A percentile compares a stretch with the other conserved stretches of the same genome.
Conservation (phyloP, 2,888 invertebrate genomes). For the Emesis russula region DNA sequence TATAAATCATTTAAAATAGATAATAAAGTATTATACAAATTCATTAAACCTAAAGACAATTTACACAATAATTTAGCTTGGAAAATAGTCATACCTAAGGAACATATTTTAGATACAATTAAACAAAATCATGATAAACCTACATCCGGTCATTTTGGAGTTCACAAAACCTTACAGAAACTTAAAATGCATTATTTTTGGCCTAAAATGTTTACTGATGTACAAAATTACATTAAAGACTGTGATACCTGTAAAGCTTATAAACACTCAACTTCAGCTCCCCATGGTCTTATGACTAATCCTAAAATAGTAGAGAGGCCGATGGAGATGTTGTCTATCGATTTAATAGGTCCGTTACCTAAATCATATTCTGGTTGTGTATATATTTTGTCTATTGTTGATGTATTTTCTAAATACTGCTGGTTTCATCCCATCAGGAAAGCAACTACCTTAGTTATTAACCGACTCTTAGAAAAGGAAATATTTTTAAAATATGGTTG, state of each 20-base stretch:
- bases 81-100: constrained; percentile 71
- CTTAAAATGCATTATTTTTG: constrained; percentile 41
- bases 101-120: constrained; percentile 38
- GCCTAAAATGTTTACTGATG: constrained; percentile 43
- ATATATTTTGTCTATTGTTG: constrained; percentile 21
- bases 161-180: constrained; percentile 73
- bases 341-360: constrained; percentile 61
- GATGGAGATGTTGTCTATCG: constrained; percentile 28
- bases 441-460: constrained; percentile 42
- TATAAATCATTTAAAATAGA: constrained; percentile 33
- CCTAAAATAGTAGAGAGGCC: constrained; percentile 63
- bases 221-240: constrained; percentile 24
- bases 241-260: constrained; percentile 48
- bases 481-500: constrained; percentile 48
- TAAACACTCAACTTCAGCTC: constrained; percentile 34
- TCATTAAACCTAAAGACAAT: constrained; percentile 38
- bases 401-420: constrained; percentile 59
- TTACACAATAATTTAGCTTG: constrained; percentile 59
- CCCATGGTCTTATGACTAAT: constrained; percentile 52
- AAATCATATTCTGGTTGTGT: constrained; percentile 37
- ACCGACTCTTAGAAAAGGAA: constrained; percentile 36
- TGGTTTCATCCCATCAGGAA: constrained; percentile 46
- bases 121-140: constrained; percentile 51
- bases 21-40: constrained; percentile 34
- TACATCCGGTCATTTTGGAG: constrained; percentile 33